Base-by-base conservation (phyloP, 2,888 invertebrate genomes). In the Catocala nupta region DNA sequence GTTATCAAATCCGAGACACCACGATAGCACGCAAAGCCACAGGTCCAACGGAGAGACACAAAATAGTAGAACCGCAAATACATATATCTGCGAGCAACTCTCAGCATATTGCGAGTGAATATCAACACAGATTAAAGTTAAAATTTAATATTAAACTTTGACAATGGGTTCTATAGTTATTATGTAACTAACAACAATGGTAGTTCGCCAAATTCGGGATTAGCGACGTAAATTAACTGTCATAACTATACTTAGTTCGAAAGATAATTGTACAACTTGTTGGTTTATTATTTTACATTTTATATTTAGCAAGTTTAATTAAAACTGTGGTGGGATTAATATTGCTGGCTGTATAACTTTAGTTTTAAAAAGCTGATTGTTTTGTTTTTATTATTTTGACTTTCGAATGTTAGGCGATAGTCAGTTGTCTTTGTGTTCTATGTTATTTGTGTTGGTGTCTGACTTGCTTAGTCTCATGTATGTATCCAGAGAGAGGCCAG, bases 81-180 rank as follows among this genome's bases (percentile, higher is more conserved):
- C 33, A 48, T 5, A 45, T 48, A 48, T 5, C 25, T 25, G 10
- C 6, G 25, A 48, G n/a, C n/a, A 16, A 36, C 2, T 39, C 5
- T 34, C 42, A 44, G 10, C 7, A 54, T 34, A 42, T 48, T 48
- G n/a, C 16, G 1, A 53, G 33, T 33, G 1, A 48, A 42, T 43
- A 8, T 61, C 44, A 55, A 59, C 34, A 71, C 66, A 73, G 58
- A 65, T 68, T 71, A 7, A 65, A 68, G 50, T 71, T 65, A 55
- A 57, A 70, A 68, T 77, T 77, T 75, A 76, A 72, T 76, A 77
- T 62, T 53, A 68, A 76, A 76, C 72, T 76, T 77, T 57, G 54
- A 68, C 76, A 76, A 72, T 77, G 62, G 65, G 49, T 64, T 53
- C 59, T 62, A 59, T 44, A 59, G 59, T 68, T 70, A 62, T 68